Base-by-base conservation (phyloP, 35 echinoderm and acorn worm genomes). In the Heliocidaris tuberculata region DNA sequence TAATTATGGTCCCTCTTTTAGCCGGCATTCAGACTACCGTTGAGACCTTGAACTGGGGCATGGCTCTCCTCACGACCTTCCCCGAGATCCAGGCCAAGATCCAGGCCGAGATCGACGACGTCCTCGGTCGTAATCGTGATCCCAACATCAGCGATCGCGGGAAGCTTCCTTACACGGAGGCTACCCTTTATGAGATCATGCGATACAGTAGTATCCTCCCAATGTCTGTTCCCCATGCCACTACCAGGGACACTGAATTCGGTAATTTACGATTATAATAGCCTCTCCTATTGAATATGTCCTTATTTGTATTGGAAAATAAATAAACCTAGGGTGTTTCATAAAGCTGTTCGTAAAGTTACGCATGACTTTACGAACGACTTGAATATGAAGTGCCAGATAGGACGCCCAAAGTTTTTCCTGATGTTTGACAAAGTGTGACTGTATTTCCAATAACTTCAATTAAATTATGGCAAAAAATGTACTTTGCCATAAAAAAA, bases 1-100 rank as follows among this genome's bases (percentile, higher is more conserved):
- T 31, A 5, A 42, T 78, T 78, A 7, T 78, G 50, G 6, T 0
- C 27, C 6, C 29, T 17, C 35, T 17, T 54, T 4, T 32, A 97
- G 97, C 95, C 86, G 97, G 97, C 47, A 95, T 94, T 9, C 96
- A 96, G 49, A 98, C 97, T 5, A 95, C 95, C 7, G 90, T 94
- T 16, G 91, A 91, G n/a, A 96, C 96, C 17, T 29, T 98, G 30
- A 86, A 96, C 31, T 98, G 97, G 97, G 96, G 85, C 32, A 29
- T 98, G 47, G 94, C 95, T 6, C 89, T 93, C 31, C 29, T 98
- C 47, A 52, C 96, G 85, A 92, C 96, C 85, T 85, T 94, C 92
- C 97, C 96, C 30, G 94, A 97, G 31, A 88, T 98, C 32, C 95
- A 97, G 32, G 92, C 93, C 32, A 96, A 94, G 30, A 60, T 98